These are phyloP conservation scores for Mythimna albipuncta DNA, from an alignment of 2,888 invertebrate species.

Conservation along the genomic window DNA sequence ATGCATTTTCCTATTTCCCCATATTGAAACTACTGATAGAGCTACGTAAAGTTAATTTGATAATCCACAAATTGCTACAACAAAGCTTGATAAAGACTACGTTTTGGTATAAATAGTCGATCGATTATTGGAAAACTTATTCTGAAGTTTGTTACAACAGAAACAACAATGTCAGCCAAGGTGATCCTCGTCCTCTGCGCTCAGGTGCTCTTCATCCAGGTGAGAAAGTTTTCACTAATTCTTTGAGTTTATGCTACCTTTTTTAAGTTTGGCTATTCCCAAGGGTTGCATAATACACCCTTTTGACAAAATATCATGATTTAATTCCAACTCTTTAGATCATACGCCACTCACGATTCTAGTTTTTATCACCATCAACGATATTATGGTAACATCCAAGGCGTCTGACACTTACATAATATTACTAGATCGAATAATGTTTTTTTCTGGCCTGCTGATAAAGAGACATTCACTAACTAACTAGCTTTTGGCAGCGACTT, in stretches of 20 bases:
- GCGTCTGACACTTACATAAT: too few species aligned
- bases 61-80: background rate
- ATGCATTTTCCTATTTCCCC: background rate
- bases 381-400: too few species aligned
- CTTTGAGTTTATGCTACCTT: background rate
- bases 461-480: too few species aligned
- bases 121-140: conserved; percentile 23
- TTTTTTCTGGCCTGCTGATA: too few species aligned
- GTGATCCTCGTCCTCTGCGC: conserved; percentile 27
- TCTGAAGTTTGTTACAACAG: conserved; percentile 23
- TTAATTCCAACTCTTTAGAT: conserved; percentile 15
- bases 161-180: conserved; percentile 38
- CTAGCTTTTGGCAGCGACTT: too few species aligned
- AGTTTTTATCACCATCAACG: too few species aligned
- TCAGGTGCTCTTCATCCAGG: conserved; percentile 26
- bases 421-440: too few species aligned
- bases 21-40: background rate
- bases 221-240: background rate
- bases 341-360: conserved; percentile 47
- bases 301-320: background rate
- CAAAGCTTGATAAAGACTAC: conserved; percentile 21
- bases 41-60: background rate
- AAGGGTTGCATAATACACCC: background rate
- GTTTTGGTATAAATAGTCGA: conserved; percentile 36
- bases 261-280: background rate